Percentiles rank a stretch among this genome's conserved stretches.
These are phyloP conservation scores for Phthorimaea operculella DNA, from an alignment of 1,140 invertebrate genomes.

Conservation along the genomic window DNA sequence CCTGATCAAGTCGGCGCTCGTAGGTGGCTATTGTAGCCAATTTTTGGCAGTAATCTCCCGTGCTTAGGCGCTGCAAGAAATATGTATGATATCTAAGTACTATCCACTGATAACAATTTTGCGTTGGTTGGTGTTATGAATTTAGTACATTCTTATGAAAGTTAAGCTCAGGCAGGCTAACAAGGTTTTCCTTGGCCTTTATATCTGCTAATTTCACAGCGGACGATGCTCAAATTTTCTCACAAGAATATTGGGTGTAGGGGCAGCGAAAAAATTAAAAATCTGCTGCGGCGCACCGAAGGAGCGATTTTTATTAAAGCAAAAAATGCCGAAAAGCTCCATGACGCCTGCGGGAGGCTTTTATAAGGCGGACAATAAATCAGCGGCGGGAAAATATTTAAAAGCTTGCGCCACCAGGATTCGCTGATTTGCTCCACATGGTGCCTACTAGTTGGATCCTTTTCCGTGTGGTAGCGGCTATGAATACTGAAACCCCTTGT, in stretches of 20 bases:
- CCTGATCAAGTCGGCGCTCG: too few relatives aligned
- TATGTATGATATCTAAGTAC: too few relatives aligned
- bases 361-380: conserved; percentile 61
- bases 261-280: conserved; percentile 46
- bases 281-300: conserved; percentile 37
- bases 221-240: conserved; percentile 31
- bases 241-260: conserved; percentile 40
- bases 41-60: too few relatives aligned
- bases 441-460: not conserved
- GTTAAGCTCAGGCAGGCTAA: too few relatives aligned
- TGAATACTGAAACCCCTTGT: too few relatives aligned
- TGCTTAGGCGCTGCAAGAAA: too few relatives aligned
- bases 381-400: conserved; percentile 59
- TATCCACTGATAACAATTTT: too few relatives aligned
- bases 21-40: too few relatives aligned
- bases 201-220: conserved; percentile 39
- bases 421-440: conserved; percentile 25
- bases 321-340: conserved; percentile 53
- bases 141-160: too few relatives aligned
- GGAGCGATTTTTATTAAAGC: conserved; percentile 58
- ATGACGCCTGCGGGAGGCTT: conserved; percentile 43
- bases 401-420: conserved; percentile 50
- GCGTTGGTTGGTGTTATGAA: too few relatives aligned
- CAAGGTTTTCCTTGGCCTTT: too few relatives aligned
- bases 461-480: too few relatives aligned